Percentiles rank a stretch among this genome's conserved stretches.
These are phyloP conservation scores for Dryocosmus kuriphilus DNA, from an alignment of 2,888 invertebrate species.

Conservation along the genomic window DNA sequence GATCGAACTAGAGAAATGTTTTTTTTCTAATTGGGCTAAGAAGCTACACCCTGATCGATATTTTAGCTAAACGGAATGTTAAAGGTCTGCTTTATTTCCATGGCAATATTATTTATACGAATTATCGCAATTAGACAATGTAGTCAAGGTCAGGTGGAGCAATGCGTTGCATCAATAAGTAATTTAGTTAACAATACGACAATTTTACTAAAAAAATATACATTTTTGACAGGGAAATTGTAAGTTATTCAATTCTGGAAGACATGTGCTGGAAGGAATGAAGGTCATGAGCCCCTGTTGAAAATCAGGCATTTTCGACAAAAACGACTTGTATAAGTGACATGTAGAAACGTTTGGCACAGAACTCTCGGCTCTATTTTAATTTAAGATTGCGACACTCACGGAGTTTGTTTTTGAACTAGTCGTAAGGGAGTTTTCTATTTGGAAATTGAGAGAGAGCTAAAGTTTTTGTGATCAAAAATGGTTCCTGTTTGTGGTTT, in stretches of 20 bases:
- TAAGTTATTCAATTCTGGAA: background rate
- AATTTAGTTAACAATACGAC: background rate
- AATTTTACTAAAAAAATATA: background rate
- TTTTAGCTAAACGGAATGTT: background rate
- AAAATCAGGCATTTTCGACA: slow-evolving; percentile 9
- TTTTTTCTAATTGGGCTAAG: background rate
- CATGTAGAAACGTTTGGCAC: slow-evolving; percentile 66
- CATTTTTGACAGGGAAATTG: background rate
- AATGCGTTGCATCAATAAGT: slow-evolving; percentile 36
- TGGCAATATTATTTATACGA: background rate
- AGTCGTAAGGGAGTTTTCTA: slow-evolving; percentile 38
- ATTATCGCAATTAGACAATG: slow-evolving; percentile 18
- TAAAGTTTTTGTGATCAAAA: background rate
- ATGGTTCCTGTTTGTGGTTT: background rate
- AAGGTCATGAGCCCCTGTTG: background rate
- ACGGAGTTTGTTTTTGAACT: slow-evolving; percentile 49
- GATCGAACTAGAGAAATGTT: background rate
- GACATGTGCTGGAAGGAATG: background rate
- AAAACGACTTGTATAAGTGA: slow-evolving; percentile 25
- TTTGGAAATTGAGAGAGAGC: slow-evolving; percentile 3
- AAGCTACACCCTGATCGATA: background rate
- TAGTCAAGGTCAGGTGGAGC: slow-evolving; percentile 16
- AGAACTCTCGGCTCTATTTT: slow-evolving; percentile 65
- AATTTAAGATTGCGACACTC: slow-evolving; percentile 60
- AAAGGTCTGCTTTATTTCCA: background rate